Conservation (phyloP, 2,888 invertebrate species). For the Poecilus cupreus region DNA sequence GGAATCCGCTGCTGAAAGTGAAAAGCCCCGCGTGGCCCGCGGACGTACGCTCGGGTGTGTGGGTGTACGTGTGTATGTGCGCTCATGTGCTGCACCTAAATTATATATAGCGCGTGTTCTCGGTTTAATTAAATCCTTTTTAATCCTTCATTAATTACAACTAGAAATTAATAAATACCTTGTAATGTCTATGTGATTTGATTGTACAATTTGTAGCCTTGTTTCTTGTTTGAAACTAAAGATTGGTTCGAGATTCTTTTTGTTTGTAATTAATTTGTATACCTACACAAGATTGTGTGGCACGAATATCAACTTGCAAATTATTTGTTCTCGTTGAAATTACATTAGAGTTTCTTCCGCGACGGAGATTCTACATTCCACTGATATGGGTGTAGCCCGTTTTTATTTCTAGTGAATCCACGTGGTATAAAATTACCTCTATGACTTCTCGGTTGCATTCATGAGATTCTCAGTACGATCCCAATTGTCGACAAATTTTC, state of each 20-base stretch:
- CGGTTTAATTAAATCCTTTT: constrained; percentile 55
- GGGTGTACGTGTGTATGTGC: constrained; percentile 20
- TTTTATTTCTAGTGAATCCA: too few relatives aligned
- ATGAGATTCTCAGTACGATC: too few relatives aligned
- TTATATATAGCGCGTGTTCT: constrained; percentile 48
- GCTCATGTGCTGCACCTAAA: constrained; percentile 51
- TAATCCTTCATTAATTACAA: constrained; percentile 53
- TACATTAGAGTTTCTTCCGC: not conserved
- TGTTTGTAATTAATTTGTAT: constrained; percentile 30
- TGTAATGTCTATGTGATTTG: constrained; percentile 38
- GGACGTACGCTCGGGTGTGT: not conserved
- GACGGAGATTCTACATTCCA: too few relatives aligned
- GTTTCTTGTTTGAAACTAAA: not conserved
- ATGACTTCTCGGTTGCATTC: too few relatives aligned
- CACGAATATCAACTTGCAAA: constrained; percentile 6
- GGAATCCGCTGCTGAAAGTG: constrained; percentile 43
- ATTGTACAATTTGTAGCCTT: constrained; percentile 29
- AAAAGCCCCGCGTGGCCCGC: constrained; percentile 7
- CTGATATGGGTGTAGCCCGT: too few relatives aligned
- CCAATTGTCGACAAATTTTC: too few relatives aligned
- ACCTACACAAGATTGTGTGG: constrained; percentile 9
- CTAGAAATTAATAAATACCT: constrained; percentile 47
- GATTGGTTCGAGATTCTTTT: not conserved
- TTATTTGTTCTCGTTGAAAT: not conserved
- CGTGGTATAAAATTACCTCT: too few relatives aligned